These are phyloP conservation scores for Eristalis tenax DNA, from an alignment of 2,888 invertebrate genomes.

Conservation along the genomic window DNA sequence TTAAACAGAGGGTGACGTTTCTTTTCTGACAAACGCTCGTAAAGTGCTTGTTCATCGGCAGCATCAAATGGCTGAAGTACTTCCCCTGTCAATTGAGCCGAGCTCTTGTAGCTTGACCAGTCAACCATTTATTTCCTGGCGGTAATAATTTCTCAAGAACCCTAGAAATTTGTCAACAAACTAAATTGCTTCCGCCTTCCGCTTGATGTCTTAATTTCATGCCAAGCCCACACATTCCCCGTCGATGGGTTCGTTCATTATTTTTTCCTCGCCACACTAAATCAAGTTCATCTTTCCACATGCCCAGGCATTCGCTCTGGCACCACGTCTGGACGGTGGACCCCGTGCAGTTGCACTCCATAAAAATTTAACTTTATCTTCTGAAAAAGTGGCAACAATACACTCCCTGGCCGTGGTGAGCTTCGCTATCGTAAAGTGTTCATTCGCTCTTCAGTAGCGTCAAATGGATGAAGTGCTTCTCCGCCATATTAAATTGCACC, in stretches of 20 bases:
- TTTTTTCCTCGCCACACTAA: slow-evolving; percentile 13
- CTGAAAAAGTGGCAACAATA: slow-evolving; percentile 56
- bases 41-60: too few species aligned
- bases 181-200: neutral
- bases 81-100: too few species aligned
- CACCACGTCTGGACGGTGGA: neutral
- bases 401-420: neutral
- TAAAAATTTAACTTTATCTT: slow-evolving; percentile 58
- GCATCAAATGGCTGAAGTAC: too few species aligned
- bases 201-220: slow-evolving; percentile 35
- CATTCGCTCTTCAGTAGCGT: slow-evolving; percentile 5
- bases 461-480: slow-evolving; percentile 48
- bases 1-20: neutral
- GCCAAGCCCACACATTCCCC: neutral
- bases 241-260: neutral
- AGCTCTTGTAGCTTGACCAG: too few species aligned
- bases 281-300: slow-evolving; percentile 55
- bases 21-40: too few species aligned
- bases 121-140: neutral
- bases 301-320: neutral
- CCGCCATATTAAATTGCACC: slow-evolving; percentile 57
- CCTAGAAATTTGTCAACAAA: slow-evolving; percentile 30
- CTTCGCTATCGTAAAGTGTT: slow-evolving; percentile 1
- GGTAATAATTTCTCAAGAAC: neutral
- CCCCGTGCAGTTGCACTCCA: slow-evolving; percentile 56